These are phyloP conservation scores for Sebastes minor DNA, from an alignment of 2,797 vertebrate species.

Conservation along the genomic window DNA sequence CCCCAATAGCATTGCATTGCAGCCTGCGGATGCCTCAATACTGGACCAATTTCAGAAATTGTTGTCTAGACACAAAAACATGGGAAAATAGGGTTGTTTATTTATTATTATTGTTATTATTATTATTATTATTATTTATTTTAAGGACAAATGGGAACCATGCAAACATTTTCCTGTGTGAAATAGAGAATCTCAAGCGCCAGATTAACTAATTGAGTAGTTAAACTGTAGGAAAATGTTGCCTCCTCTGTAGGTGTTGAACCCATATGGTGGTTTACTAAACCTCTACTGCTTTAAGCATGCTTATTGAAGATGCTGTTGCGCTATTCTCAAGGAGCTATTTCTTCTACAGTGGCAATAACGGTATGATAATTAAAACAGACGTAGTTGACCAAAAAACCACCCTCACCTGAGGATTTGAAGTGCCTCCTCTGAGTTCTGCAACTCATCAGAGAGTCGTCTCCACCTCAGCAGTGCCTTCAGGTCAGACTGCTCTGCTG, in stretches of 20 bases:
- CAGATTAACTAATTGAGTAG: neutral
- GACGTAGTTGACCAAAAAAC: neutral
- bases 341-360: neutral
- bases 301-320: neutral
- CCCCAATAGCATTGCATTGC: too few species aligned
- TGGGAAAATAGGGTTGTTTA: neutral
- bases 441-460: conserved; percentile 90
- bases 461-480: conserved; percentile 91
- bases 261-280: neutral
- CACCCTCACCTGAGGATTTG: conserved; percentile 91
- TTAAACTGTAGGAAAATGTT: neutral
- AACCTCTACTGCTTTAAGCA: neutral
- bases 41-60: too few species aligned
- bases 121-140: too few species aligned
- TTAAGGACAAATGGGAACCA: neutral
- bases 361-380: neutral
- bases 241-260: neutral
- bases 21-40: too few species aligned
- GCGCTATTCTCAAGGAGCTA: neutral
- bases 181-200: neutral
- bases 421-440: conserved; percentile 89
- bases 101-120: too few species aligned
- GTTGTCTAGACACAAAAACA: neutral
- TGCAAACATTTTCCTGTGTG: neutral
- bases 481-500: conserved; percentile 84